phyloP scores from a whole-genome alignment of 2,888 invertebrate genomes.

The Cryptocephalus primarius region DNA sequence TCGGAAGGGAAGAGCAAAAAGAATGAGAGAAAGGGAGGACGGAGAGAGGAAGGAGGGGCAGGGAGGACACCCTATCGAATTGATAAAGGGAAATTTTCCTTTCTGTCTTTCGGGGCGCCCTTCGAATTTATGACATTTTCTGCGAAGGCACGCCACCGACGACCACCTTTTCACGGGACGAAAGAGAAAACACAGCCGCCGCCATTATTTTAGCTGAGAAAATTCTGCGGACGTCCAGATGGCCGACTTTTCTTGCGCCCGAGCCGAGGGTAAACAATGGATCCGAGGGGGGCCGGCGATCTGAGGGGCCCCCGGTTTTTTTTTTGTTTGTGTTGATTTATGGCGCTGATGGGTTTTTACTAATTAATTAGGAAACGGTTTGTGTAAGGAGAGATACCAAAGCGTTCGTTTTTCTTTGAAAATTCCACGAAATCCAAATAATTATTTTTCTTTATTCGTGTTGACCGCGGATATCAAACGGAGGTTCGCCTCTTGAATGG shows the following conservation, averaged over 20 bases:
- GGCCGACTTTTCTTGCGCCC: conserved; percentile 15
- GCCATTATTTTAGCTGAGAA: conserved; percentile 31
- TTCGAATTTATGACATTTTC: conserved; percentile 29
- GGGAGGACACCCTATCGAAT: conserved; percentile 18
- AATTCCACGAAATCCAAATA: no score
- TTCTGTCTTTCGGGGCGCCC: conserved; percentile 23
- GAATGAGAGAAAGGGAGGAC: no score
- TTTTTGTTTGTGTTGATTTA: no score
- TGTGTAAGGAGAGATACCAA: no score
- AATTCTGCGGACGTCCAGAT: conserved; percentile 29
- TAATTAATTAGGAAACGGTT: no score
- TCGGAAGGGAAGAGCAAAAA: no score
- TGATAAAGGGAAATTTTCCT: conserved; percentile 27
- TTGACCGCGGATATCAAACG: no score
- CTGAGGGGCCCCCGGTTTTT: no score
- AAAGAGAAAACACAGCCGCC: conserved; percentile 21
- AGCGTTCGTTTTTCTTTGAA: no score
- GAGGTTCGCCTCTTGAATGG: no score
- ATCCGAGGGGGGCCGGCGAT: conserved; percentile 1
- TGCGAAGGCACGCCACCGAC: conserved; percentile 25
- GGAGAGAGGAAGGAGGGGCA: background rate
- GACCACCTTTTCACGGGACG: conserved; percentile 4
- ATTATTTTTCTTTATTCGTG: no score
- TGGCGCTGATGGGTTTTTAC: no score
- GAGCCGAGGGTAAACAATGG: conserved; percentile 10